Evolutionary conservation across 2,888 invertebrate species (phyloP), one percentile per base, ranked within the genome.

Genomic region (Lasius platythorax): DNA sequence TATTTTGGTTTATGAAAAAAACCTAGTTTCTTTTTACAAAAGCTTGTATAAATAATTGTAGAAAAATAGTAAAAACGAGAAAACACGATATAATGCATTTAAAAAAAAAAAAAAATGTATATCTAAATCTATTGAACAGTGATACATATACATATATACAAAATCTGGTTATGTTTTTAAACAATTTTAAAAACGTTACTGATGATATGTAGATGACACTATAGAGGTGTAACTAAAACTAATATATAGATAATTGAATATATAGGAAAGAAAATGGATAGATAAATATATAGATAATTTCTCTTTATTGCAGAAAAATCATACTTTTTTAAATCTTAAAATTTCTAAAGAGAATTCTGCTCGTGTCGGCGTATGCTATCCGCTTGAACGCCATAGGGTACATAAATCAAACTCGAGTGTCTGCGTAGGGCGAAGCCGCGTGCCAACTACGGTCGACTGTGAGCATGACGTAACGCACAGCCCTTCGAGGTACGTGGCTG

Each of bases 381-480:
- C 50, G 18, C 72, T 33, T 72, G 72, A 78, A 78, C 63, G 15
- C 18, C n/a, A 28, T 18, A 81, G 23, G 46, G 12, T 23, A 61
- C 46, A 81, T 81, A 81, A 74, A 72, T 81, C 72, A 70, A 50
- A 40, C 37, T 11, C 40, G 74, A 28, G 11, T 63, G 63, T 73
- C 81, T 73, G 46, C 73, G 33, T 63, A 79, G 46, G 37, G 63
- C 28, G 18, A 81, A 81, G 50, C n/a, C 50, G 74, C 81, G 50
- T 74, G 74, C 74, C 63, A 63, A 63, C 61, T 73, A 81, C 37
- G 70, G 58, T 70, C 43, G 56, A 70, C 43, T n/a, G 56, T 68
- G 40, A 78, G 40, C 78, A 43, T 81, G 74, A 81, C 81, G 81
- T 81, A 73, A 81, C 81, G 75, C 75, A 33, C 67, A 66, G 50